Evolutionary conservation across 2,888 invertebrate genomes (phyloP), one percentile per base, ranked within the genome.

Genomic region (Amiota communis): DNA sequence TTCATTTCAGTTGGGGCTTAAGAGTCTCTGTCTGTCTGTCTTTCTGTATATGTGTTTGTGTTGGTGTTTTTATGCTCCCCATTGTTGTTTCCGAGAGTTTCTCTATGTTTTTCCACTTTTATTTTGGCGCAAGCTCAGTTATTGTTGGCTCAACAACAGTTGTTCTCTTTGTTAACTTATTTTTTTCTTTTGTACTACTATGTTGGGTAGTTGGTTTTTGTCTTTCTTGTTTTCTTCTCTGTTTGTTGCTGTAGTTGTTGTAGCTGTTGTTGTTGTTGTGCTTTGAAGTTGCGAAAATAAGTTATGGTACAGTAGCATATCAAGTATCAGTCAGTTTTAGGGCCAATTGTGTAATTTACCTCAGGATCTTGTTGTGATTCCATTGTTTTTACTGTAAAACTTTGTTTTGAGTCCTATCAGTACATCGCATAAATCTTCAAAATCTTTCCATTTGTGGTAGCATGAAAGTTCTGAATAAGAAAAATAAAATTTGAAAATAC

Each of bases 101-200:
- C n/a, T 48, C 48, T n/a, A 15, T 65, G 64, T 47, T 15, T 46
- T 48, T 65, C n/a, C 47, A 47, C n/a, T 48, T 17, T 13, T 79
- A 77, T 78, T 85, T 79, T 76, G 81, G 84, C 84, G 84, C 84
- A 85, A 81, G 80, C 87, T 83, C 84, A 85, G 84, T 85, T 83
- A 78, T 86, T 86, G 85, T 84, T 86, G 79, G 59, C 59, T 77
- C 75, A 74, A 76, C 75, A 67, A 75, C 51, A 48, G 57, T 71
- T 61, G 68, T 56, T 71, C 47, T 61, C 23, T 72, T 69, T 76
- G 67, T 74, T 11, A 59, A 11, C 11, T 59, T 15, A 23, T 59
- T 15, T 59, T 13, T 65, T 65, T 1, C 17, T 15, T 12, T 17
- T 8, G 10, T 59, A 3, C 9, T 57, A 17, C 23, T n/a, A 17